phyloP scores from a whole-genome alignment of 1,140 invertebrate species.

The Trinorchestia longiramus region DNA sequence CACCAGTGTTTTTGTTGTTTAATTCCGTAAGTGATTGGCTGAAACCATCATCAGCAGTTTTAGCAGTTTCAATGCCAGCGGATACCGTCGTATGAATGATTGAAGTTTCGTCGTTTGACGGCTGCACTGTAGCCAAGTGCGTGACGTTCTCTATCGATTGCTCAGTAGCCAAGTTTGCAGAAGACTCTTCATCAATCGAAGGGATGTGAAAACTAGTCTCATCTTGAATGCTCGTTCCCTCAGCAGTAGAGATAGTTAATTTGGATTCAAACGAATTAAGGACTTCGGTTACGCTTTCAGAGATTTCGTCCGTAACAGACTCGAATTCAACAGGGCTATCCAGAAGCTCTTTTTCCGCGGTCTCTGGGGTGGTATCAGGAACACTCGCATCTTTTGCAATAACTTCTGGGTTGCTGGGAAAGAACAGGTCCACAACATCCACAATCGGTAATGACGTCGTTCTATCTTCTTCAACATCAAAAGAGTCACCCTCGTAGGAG shows the following conservation, averaged over 20 bases:
- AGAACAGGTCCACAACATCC: neutral
- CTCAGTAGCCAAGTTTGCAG: neutral
- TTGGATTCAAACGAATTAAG: neutral
- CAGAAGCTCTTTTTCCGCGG: neutral
- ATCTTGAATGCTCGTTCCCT: neutral
- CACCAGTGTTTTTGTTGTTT: neutral
- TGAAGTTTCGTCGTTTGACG: neutral
- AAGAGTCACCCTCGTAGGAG: conserved; percentile 38
- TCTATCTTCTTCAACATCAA: conserved; percentile 27
- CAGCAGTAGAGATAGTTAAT: neutral
- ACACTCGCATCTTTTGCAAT: neutral
- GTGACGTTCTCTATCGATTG: neutral
- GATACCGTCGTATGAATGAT: neutral
- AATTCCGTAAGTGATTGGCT: neutral
- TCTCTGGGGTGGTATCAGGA: neutral
- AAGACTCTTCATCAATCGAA: neutral
- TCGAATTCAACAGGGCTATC: neutral
- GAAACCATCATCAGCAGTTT: neutral
- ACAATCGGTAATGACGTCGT: conserved; percentile 20
- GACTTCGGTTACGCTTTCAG: neutral
- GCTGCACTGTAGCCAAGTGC: neutral
- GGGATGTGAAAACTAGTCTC: neutral
- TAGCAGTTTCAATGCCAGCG: neutral
- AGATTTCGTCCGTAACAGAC: neutral
- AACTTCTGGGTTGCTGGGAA: neutral